Percentiles rank a stretch among this genome's conserved stretches.
Evolutionary conservation across 2,888 invertebrate species (phyloP).

Genomic region (Heliconius erato): DNA sequence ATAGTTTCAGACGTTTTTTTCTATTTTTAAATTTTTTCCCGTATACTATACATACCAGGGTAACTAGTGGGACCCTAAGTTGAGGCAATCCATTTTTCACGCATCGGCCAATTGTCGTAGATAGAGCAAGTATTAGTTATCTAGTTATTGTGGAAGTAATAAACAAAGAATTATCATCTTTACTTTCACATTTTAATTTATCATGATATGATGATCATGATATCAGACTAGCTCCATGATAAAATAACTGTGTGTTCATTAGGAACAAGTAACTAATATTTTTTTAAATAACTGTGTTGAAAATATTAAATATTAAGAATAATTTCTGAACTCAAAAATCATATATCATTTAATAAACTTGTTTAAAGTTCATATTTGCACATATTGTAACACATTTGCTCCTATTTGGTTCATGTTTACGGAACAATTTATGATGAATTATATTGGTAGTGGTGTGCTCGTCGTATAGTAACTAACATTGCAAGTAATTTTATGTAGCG

Average conservation of each 20-base stretch:
- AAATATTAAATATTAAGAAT: neutral
- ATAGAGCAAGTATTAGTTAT: neutral
- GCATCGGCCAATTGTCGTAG: neutral
- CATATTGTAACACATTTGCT: neutral
- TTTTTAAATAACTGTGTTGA: neutral
- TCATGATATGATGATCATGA: no score
- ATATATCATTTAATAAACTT: neutral
- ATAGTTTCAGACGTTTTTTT: no score
- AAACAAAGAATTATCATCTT: no score
- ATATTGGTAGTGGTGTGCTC: conserved; percentile 22
- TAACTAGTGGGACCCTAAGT: no score
- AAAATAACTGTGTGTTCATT: no score
- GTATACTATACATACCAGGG: no score
- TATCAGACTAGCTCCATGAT: no score
- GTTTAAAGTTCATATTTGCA: neutral
- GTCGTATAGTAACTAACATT: neutral
- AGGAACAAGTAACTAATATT: no score
- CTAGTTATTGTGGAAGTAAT: no score
- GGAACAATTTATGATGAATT: neutral
- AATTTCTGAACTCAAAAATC: neutral
- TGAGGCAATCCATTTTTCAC: no score
- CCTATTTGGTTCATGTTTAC: neutral
- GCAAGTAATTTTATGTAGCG: conserved; percentile 36
- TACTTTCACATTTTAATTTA: neutral
- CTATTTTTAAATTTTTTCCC: no score